Percentiles rank a stretch among this genome's conserved stretches.
Evolutionary conservation across 2,113 vertebrate genomes (phyloP).

Genomic region (Mohoua ochrocephala): DNA sequence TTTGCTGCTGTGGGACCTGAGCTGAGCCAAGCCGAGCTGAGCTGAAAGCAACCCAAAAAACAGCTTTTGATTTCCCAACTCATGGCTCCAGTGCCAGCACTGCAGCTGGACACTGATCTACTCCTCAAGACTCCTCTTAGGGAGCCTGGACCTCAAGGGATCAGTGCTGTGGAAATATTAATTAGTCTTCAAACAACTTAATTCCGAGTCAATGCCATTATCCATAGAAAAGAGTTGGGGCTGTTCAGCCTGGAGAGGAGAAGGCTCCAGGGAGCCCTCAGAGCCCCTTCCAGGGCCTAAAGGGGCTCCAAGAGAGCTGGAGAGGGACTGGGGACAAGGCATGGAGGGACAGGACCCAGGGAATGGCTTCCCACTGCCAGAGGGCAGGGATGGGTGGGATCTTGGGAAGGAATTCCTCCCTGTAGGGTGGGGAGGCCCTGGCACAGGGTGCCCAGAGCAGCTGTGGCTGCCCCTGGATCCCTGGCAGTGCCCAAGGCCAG

Average conservation of each 20-base stretch:
- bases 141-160: too few relatives aligned
- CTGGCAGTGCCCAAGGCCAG: neutral
- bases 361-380: neutral
- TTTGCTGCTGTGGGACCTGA: neutral
- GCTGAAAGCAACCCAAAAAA: neutral
- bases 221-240: too few relatives aligned
- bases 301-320: neutral
- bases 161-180: neutral
- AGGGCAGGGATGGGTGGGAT: neutral
- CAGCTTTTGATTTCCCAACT: neutral
- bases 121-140: neutral
- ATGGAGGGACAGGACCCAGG: neutral
- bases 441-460: neutral
- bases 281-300: neutral
- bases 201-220: neutral
- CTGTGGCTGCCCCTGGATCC: neutral
- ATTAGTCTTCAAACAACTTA: neutral
- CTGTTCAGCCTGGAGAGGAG: neutral
- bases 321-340: neutral
- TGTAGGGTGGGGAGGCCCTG: rapidly evolving
- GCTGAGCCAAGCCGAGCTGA: neutral
- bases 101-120: neutral
- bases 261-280: too few relatives aligned
- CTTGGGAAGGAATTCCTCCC: neutral
- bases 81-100: rapidly evolving